Evolutionary conservation across 2,888 invertebrate species (phyloP), one percentile per base, ranked within the genome.

Genomic region (Ennomos quercinarius): DNA sequence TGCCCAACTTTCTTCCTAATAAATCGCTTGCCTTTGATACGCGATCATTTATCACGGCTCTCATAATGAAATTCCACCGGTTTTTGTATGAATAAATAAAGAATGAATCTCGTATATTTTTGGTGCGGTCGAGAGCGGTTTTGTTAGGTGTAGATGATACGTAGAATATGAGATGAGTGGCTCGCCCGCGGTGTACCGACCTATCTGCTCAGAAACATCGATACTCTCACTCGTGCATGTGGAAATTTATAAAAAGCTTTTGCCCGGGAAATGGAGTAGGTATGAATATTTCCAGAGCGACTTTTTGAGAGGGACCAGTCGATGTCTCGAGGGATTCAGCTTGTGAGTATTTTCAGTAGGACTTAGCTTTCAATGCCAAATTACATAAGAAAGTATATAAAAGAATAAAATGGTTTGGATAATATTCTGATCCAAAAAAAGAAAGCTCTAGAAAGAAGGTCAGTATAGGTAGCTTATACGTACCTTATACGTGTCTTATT

Each of bases 1-100:
- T 83, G 80, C 80, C 77, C 60, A 84, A 85, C 80, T 86, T 86
- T 83, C 77, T 76, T 77, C 69, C 68, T 81, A 78, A 84, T 80
- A 81, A 80, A 81, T 81, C 76, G 78, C 74, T 76, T 76, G 80
- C 75, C 76, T 78, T 78, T 82, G 79, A 84, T 80, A 78, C 72
- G 74, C 72, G 76, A 83, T 83, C 72, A 80, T 79, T 83, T 81
- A 80, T 74, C 68, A 68, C 66, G 57, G 57, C 63, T 56, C 63
- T 68, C 70, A 63, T 66, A 71, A 71, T 70, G 68, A 71, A 76
- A 74, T 73, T 61, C 64, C 65, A 63, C 60, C 64, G 68, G 69
- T 73, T 68, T 71, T 70, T 65, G 62, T 63, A 71, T 68, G 67
- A 74, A 70, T 72, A 68, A 62, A 71, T 73, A 70, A 67, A 62